These are phyloP conservation scores for Dendronephthya gigantea DNA, from an alignment of 64 coral and sea anemone species.

Conservation along the genomic window DNA sequence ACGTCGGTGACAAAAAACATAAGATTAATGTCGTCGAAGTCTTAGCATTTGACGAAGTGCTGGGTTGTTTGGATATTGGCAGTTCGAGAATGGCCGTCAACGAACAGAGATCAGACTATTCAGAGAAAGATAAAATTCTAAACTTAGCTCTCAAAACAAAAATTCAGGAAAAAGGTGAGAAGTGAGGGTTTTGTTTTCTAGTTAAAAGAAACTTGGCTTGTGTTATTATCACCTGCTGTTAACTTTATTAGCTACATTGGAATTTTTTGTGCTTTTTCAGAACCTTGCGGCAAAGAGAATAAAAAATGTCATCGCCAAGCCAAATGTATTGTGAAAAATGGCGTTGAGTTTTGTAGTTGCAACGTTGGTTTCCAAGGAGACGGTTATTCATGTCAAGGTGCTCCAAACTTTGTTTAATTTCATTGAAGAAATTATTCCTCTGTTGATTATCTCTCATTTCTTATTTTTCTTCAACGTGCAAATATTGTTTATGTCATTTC, in stretches of 20 bases:
- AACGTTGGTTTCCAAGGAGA: background rate
- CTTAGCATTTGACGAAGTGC: background rate
- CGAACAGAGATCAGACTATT: background rate
- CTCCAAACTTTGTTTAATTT: no score
- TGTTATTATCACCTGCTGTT: no score
- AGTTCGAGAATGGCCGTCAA: background rate
- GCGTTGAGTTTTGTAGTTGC: background rate
- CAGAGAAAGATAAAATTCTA: background rate
- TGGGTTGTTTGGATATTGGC: background rate
- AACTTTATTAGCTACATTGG: background rate
- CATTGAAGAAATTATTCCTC: no score
- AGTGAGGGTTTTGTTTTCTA: background rate
- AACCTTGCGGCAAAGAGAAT: background rate
- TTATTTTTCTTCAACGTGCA: background rate
- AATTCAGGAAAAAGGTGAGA: background rate
- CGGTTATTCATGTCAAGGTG: background rate
- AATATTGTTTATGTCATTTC: background rate
- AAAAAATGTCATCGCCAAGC: background rate
- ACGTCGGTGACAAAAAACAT: background rate
- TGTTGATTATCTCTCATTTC: no score
- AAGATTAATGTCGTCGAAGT: background rate
- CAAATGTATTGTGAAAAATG: background rate
- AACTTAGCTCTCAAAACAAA: background rate
- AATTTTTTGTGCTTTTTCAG: background rate
- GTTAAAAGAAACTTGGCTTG: no score